Percentiles rank a stretch among this genome's conserved stretches.
Evolutionary conservation across 1,140 invertebrate genomes (phyloP).

Genomic region (Cheumatopsyche charites): DNA sequence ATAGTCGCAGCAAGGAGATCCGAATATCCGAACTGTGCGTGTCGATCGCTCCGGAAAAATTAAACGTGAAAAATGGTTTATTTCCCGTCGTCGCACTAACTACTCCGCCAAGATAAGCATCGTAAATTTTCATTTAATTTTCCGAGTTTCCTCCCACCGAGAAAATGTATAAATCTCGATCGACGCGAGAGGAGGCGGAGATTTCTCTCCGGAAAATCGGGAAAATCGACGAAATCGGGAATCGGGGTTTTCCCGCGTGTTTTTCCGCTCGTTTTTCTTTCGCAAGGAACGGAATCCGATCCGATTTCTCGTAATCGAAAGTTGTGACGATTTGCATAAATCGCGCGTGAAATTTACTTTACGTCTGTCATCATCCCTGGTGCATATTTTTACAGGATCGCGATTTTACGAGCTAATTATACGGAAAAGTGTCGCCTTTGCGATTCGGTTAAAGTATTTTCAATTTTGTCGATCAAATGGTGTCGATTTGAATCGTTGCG

Average conservation of each 20-base stretch:
- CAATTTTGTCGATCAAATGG: no score
- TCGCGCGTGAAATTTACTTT: slow-evolving; percentile 17
- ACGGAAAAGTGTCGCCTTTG: no score
- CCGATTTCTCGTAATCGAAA: slow-evolving; percentile 25
- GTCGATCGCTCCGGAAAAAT: slow-evolving; percentile 17
- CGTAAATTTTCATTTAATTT: slow-evolving; percentile 41
- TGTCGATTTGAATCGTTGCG: no score
- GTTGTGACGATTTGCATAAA: slow-evolving; percentile 23
- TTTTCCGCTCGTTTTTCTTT: not conserved
- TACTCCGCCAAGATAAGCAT: slow-evolving; percentile 28
- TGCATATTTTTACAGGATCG: not conserved
- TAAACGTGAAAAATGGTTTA: slow-evolving; percentile 37
- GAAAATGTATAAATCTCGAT: slow-evolving; percentile 33
- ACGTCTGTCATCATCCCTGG: not conserved
- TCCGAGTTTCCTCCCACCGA: slow-evolving; percentile 10
- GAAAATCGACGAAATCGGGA: not conserved
- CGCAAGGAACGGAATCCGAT: not conserved
- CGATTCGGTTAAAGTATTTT: no score
- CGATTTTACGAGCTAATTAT: not conserved
- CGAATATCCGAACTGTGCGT: slow-evolving; percentile 29
- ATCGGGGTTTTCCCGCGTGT: not conserved
- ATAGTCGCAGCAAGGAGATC: slow-evolving; percentile 18
- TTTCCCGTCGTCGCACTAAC: slow-evolving; percentile 23
- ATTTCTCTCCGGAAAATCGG: not conserved
- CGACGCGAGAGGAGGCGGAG: not conserved